Evolutionary conservation across 2,797 vertebrate genomes (phyloP).

Genomic region (Scolopax bukidnonensis): DNA sequence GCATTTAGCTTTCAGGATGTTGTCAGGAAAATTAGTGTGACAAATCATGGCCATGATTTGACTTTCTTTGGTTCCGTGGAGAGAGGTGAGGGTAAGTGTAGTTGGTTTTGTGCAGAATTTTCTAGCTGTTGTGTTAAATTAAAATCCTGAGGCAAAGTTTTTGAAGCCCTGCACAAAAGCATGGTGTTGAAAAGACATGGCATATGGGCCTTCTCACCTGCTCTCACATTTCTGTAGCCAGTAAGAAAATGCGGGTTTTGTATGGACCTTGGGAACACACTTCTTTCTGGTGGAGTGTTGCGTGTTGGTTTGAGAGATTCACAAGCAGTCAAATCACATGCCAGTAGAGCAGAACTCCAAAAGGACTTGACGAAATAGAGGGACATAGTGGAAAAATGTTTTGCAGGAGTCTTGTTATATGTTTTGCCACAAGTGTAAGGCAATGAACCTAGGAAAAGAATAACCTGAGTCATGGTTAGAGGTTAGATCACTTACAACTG

Average conservation of each 20-base stretch:
- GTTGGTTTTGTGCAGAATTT: neutral
- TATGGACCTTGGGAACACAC: neutral
- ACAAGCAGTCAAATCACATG: neutral
- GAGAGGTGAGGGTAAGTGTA: neutral
- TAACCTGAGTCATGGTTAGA: neutral
- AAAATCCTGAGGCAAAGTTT: neutral
- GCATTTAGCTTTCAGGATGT: neutral
- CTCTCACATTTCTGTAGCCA: neutral
- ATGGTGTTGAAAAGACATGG: neutral
- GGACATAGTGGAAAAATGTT: neutral
- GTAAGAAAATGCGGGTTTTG: neutral
- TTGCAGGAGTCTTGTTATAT: accelerated
- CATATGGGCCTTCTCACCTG: neutral
- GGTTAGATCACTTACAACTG: neutral
- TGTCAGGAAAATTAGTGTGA: neutral
- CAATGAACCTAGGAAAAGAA: neutral
- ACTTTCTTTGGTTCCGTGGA: neutral
- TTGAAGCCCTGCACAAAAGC: neutral
- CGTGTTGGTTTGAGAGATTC: neutral
- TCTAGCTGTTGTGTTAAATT: neutral
- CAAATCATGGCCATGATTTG: neutral
- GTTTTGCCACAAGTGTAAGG: neutral
- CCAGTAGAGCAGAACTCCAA: neutral
- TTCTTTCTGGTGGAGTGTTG: neutral
- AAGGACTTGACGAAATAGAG: neutral